These are phyloP conservation scores for Chymomyza amoena DNA, from an alignment of 2,888 invertebrate species.

Conservation along the genomic window DNA sequence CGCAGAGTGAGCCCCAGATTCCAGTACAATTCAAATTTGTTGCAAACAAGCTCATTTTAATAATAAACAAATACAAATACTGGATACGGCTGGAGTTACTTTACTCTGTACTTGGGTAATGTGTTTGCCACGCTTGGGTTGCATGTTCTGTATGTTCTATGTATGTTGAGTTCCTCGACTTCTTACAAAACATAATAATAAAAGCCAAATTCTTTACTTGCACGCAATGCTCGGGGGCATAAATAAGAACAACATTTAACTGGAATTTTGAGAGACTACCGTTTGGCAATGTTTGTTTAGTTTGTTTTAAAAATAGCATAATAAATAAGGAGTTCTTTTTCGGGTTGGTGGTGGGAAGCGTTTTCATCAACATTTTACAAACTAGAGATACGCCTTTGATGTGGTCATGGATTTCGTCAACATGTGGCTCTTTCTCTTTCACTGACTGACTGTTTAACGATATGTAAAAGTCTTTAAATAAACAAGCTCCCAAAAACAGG, in stretches of 20 bases:
- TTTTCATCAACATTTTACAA: slow-evolving; percentile 10
- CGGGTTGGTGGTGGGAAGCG: slow-evolving; percentile 18
- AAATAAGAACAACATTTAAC: slow-evolving; percentile 54
- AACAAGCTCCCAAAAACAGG: slow-evolving; percentile 34
- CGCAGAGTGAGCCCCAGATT: slow-evolving; percentile 6
- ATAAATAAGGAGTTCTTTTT: background rate
- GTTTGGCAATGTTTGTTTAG: slow-evolving; percentile 1
- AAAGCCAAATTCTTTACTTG: background rate
- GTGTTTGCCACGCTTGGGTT: background rate
- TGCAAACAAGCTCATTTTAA: slow-evolving; percentile 67
- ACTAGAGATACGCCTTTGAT: slow-evolving; percentile 39
- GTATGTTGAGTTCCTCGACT: slow-evolving; percentile 12
- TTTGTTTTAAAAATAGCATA: slow-evolving; percentile 3
- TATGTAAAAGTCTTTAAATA: slow-evolving; percentile 61
- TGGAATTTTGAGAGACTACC: slow-evolving; percentile 44
- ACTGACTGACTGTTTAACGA: slow-evolving; percentile 40
- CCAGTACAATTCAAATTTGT: slow-evolving; percentile 31
- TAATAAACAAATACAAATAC: slow-evolving; percentile 62
- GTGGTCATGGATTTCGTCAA: slow-evolving; percentile 61
- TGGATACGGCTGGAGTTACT: background rate
- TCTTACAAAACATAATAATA: background rate
- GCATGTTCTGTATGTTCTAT: slow-evolving; percentile 19
- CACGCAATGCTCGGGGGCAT: slow-evolving; percentile 4
- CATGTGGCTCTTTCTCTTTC: slow-evolving; percentile 50
- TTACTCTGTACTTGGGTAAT: background rate